Base-by-base conservation (phyloP, 2,888 invertebrate genomes). In the Netelia virgata region DNA sequence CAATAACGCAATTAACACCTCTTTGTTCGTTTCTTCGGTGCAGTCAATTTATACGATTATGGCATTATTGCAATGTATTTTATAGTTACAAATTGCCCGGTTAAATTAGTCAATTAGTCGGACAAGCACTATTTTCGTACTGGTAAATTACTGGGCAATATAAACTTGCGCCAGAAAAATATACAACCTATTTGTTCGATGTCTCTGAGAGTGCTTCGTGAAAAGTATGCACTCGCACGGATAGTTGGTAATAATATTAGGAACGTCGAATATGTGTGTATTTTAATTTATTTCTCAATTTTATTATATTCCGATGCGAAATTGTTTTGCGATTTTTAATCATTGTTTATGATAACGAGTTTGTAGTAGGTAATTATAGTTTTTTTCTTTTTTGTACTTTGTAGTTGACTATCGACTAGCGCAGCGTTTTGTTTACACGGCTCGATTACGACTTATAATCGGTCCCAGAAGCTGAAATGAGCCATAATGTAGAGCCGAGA, bases 1-100 rank as follows among this genome's bases (percentile, higher is more conserved):
- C 91, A 92, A 92, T 91, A 92, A 92, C 91, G 91, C 91, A 92
- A 92, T 92, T 92, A 92, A 92, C 92, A 92, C 92, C 91, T 92
- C 91, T 90, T 92, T 92, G 90, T 90, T 87, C 87, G 87, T 59
- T 23, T 43, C 61, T 47, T 61, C 66, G 59, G 47, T 20, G 57
- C 82, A 41, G 18, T 20, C 53, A 36, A 36, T 72, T 82, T 72
- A 50, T 50, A 18, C 64, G 41, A 47, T 66, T 36, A 59, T 64
- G 1, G 23, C 72, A 59, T 47, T 50, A 18, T 41, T 41, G 43
- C 36, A 47, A 69, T 20, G 14, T 69, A 43, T 69, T 69, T 69
- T 47, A 16, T 43, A 41, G 16, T 43, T 14, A n/a, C 23, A 69
- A 50, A 23, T 50, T 41, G 28, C 43, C 10, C 9, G n/a, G 50